These are phyloP conservation scores for Ophioderma brevispina DNA, from an alignment of 35 echinoderm and acorn worm genomes.

Conservation along the genomic window DNA sequence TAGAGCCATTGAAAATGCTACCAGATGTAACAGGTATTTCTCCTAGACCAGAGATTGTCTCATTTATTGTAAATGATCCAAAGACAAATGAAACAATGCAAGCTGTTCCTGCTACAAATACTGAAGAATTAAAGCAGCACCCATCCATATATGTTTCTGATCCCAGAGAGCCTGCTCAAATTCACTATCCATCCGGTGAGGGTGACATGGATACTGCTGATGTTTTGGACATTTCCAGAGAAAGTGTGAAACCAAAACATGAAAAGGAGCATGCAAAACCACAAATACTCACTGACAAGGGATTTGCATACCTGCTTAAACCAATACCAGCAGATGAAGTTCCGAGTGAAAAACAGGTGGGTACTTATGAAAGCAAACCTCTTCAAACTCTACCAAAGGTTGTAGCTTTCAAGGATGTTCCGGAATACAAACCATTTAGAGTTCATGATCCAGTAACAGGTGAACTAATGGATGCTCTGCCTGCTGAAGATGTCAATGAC, in stretches of 20 bases:
- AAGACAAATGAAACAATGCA: background rate
- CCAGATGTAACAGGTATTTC: background rate
- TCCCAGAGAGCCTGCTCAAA: background rate
- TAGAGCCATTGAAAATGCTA: background rate
- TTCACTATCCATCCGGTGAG: background rate
- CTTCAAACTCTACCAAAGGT: background rate
- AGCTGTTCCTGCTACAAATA: background rate
- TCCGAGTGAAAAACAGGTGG: background rate
- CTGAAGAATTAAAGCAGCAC: background rate
- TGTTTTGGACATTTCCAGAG: background rate
- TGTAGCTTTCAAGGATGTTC: background rate
- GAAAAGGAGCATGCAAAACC: background rate
- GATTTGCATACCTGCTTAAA: background rate
- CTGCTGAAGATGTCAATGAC: constrained; percentile 54
- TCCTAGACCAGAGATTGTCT: background rate
- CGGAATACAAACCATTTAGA: background rate
- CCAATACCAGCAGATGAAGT: background rate
- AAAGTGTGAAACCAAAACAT: background rate
- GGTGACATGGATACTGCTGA: background rate
- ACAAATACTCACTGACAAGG: constrained; percentile 7
- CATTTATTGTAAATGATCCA: background rate
- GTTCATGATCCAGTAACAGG: constrained; percentile 54
- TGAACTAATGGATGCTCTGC: constrained; percentile 52
- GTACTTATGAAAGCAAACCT: background rate
- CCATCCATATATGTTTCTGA: background rate